Base-by-base conservation (phyloP, 2,113 vertebrate genomes). In the Sigmodon hispidus region DNA sequence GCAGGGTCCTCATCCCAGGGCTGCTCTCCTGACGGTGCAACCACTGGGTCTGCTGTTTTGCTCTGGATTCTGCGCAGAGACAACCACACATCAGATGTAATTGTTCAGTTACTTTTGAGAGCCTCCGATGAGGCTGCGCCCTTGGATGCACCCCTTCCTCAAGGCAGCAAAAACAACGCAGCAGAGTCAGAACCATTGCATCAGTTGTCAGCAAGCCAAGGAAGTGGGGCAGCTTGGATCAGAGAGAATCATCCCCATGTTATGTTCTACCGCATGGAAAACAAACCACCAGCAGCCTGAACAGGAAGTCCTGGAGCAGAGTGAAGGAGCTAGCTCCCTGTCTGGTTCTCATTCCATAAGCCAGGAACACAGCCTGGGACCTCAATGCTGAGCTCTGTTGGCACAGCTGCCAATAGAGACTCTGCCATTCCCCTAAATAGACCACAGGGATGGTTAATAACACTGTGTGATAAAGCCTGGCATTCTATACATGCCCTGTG, bases 101-200 rank as follows among this genome's bases (percentile, higher is more conserved):
- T 9, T 61, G 26, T 70, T 70, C 79, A 94, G 90, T 52, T 40
- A 90, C 70, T 50, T 94, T 75, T 76, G 80, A 90, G 36, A 94
- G 93, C 90, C 92, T 89, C 94, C 31, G 73, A 61, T 24, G 24
- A 59, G 88, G 84, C 94, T 93, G 87, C 69, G 31, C 69, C 96
- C 93, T 22, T 83, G 90, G 83, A 97, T 90, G 84, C 55, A 57
- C 95, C 86, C 1, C 6, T 88, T 97, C 96, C 96, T 95, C 0
- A 1, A 90, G 92, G 95, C 87, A 57, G 73, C 81, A 69, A 73
- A 96, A 96, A 92, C 95, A 59, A 97, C 92, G 93, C 63, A 81
- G 65, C 93, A 89, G 92, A 97, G 79, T 29, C 43, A 93, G 90
- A 90, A 55, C 67, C 92, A 50, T 85, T 79, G 67, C 3, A 4